Base-by-base conservation (phyloP, 2,113 vertebrate species). In the Rousettus leschenaultii region DNA sequence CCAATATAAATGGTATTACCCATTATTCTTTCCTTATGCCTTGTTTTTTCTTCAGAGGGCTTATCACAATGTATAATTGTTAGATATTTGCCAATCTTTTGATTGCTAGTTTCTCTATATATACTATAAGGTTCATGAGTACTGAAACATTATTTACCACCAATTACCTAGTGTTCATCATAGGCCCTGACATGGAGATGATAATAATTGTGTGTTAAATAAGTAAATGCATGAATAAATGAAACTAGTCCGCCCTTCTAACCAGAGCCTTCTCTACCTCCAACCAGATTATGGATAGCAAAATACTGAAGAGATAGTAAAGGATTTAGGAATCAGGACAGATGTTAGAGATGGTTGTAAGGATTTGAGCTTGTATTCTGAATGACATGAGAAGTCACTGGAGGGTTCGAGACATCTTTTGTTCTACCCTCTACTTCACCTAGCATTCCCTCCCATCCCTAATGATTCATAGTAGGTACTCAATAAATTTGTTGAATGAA, bases 1-100 rank as follows among this genome's bases (percentile, higher is more conserved):
- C 91, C 48, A 30, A 4, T 88, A 88, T 79, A 88, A 79, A 97
- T 80, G 45, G 16, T 84, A 80, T 91, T 65, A 51, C n/a, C 65
- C 65, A 87, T 84, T 90, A 70, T 86, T 95, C 33, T 68, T 93
- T 57, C 28, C 35, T 3, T 16, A 68, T 68, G 14, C 30, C n/a
- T 93, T 90, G 0, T 63, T 91, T 93, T 88, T 78, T 24, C 68
- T 95, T 87, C 71, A 91, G 48, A 87, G 22, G 75, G 33, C 43
- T 84, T 78, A 73, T 68, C 48, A 63, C 33, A 55, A 48, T 22
- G 33, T 90, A 26, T 35, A 89, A 78, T 55, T 66, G 68, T 70
- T 89, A 77, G 66, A 63, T 51, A 71, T 70, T 75, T 70, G 22
- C 28, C 77, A 74, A 91, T 40, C 22, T 90, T 43, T 93, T 92